phyloP scores from a whole-genome alignment of 2,888 invertebrate species.

The Hedychridium roseum region DNA sequence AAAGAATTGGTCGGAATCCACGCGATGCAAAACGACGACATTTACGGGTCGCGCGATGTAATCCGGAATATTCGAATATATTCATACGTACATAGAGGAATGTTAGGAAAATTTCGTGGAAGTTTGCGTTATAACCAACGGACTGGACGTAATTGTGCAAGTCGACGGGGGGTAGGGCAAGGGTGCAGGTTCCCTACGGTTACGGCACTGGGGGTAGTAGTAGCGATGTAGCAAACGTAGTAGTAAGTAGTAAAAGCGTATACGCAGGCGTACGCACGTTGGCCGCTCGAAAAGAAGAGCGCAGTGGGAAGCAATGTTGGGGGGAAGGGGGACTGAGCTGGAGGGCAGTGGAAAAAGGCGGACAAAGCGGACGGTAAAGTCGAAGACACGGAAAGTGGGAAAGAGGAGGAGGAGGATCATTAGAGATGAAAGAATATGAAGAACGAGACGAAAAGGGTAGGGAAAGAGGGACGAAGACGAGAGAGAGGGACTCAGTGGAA shows the following conservation, averaged over 20 bases:
- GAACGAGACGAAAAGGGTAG: neutral
- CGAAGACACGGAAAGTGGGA: slow-evolving; percentile 15
- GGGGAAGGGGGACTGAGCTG: too few relatives aligned
- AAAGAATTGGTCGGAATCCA: too few relatives aligned
- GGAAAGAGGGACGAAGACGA: neutral
- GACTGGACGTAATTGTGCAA: too few relatives aligned
- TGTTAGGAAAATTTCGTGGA: too few relatives aligned
- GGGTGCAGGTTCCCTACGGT: too few relatives aligned
- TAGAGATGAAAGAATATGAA: slow-evolving; percentile 1
- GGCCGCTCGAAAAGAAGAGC: slow-evolving; percentile 20
- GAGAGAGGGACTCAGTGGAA: neutral
- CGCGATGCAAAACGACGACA: too few relatives aligned
- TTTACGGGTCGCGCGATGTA: too few relatives aligned
- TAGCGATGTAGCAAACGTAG: slow-evolving; percentile 42
- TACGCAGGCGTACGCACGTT: slow-evolving; percentile 55
- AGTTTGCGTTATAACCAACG: too few relatives aligned
- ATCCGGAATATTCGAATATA: neutral
- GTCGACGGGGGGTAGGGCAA: too few relatives aligned
- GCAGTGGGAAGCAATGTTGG: slow-evolving; percentile 13
- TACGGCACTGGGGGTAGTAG: slow-evolving; percentile 39
- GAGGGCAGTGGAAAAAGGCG: slow-evolving; percentile 28
- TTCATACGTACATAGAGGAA: neutral
- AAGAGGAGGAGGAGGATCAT: neutral
- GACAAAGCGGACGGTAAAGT: slow-evolving; percentile 20
- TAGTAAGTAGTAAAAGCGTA: slow-evolving; percentile 48